phyloP scores from a whole-genome alignment of 2,797 vertebrate species.

The Petrocephalus schoutedeni region DNA sequence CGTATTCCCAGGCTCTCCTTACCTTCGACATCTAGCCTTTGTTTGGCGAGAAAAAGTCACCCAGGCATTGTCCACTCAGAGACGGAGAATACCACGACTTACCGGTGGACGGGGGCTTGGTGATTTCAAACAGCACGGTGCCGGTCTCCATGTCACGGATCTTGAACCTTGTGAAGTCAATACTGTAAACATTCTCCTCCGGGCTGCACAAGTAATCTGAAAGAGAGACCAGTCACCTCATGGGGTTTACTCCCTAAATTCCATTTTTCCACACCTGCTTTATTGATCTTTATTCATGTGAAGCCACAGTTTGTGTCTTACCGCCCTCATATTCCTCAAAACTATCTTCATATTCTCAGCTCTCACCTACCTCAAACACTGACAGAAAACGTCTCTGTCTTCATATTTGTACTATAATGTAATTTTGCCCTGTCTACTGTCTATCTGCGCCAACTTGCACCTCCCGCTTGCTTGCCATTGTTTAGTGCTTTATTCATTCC shows the following conservation, averaged over 20 bases:
- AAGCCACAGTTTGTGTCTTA: background rate
- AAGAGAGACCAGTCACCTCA: background rate
- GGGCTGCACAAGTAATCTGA: conserved; percentile 90
- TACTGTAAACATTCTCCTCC: conserved; percentile 88
- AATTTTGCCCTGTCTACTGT: background rate
- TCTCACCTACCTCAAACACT: background rate
- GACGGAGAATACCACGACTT: conserved; percentile 23
- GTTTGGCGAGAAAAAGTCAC: background rate
- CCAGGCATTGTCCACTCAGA: background rate
- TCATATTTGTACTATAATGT: background rate
- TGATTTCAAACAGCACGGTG: conserved; percentile 94
- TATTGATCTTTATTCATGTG: background rate
- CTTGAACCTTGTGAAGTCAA: conserved; percentile 96
- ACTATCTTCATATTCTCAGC: background rate
- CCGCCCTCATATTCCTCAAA: background rate
- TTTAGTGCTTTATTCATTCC: background rate
- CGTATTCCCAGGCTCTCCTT: background rate
- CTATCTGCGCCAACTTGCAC: background rate
- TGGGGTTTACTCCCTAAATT: background rate
- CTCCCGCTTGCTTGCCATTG: background rate
- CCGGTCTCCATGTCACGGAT: conserved; percentile 95
- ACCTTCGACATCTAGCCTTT: background rate
- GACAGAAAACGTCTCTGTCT: background rate
- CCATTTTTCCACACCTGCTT: background rate
- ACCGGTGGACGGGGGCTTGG: conserved; percentile 74